phyloP scores from a whole-genome alignment of 2,888 invertebrate genomes.

The Magallana nippona region DNA sequence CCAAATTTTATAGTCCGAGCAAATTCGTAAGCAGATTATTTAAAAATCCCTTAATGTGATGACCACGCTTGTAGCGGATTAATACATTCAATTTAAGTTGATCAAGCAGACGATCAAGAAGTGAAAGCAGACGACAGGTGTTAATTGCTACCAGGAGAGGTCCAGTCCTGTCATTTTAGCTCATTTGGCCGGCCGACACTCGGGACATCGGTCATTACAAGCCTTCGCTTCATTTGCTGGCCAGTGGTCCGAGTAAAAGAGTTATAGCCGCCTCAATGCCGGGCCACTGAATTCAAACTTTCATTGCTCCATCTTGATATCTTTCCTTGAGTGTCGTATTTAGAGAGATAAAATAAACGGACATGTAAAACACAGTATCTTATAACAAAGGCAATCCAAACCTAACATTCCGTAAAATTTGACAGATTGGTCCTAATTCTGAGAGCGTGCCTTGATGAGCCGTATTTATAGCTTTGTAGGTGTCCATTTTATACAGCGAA shows the following conservation, averaged over 20 bases:
- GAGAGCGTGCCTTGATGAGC: neutral
- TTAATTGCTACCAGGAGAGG: constrained; percentile 30
- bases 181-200: constrained; percentile 24
- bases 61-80: constrained; percentile 31
- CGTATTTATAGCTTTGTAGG: too few species aligned
- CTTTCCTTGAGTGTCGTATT: neutral
- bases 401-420: constrained; percentile 27
- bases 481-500: too few species aligned
- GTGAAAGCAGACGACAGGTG: constrained; percentile 33
- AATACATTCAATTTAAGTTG: constrained; percentile 33
- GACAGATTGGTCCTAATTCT: constrained; percentile 13
- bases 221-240: constrained; percentile 35
- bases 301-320: constrained; percentile 32
- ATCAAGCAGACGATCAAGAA: constrained; percentile 35
- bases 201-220: constrained; percentile 35
- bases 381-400: constrained; percentile 30
- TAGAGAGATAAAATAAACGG: constrained; percentile 15
- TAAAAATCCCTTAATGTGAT: constrained; percentile 33
- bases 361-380: constrained; percentile 32
- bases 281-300: constrained; percentile 26
- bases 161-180: constrained; percentile 33
- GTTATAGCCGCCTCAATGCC: constrained; percentile 32
- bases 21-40: constrained; percentile 32
- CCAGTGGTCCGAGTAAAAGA: constrained; percentile 35
- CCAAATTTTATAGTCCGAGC: constrained; percentile 30